These are phyloP conservation scores for Protodeltote pygarga DNA, from an alignment of 2,888 invertebrate genomes.

Conservation along the genomic window DNA sequence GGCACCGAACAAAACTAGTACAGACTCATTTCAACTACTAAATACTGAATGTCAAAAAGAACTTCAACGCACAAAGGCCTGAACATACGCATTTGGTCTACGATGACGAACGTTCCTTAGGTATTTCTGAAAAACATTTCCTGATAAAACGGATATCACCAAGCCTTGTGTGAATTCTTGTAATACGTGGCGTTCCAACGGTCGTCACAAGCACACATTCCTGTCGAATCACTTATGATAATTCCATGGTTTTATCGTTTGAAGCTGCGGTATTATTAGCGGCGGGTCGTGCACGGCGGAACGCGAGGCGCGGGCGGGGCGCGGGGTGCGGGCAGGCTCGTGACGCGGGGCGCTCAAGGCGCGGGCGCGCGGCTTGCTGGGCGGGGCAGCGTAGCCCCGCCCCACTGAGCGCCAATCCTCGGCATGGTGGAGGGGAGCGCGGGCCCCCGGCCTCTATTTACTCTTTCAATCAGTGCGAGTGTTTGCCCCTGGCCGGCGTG, in stretches of 20 bases:
- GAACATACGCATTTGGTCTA: too few species aligned
- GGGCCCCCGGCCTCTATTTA: conserved; percentile 85
- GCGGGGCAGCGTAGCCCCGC: conserved; percentile 68
- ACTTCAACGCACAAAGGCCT: too few species aligned
- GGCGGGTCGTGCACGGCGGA: conserved; percentile 46
- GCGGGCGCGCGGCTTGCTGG: conserved; percentile 50
- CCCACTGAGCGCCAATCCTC: conserved; percentile 74
- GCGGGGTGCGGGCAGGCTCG: conserved; percentile 45
- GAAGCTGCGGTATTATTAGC: conserved; percentile 82
- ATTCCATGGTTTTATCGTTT: conserved; percentile 85
- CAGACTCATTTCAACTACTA: too few species aligned
- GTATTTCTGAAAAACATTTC: conserved; percentile 41
- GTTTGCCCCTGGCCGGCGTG: conserved; percentile 86
- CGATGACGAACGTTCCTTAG: conserved; percentile 26
- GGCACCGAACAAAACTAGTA: too few species aligned
- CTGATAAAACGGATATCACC: conserved; percentile 38
- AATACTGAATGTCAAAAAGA: too few species aligned
- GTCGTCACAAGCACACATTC: conserved; percentile 78
- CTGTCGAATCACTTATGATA: conserved; percentile 83
- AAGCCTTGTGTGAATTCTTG: conserved; percentile 32
- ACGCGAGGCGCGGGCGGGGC: conserved; percentile 35
- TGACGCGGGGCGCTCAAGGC: conserved; percentile 44
- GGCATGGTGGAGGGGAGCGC: conserved; percentile 77
- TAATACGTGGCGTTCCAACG: conserved; percentile 33
- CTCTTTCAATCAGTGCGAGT: conserved; percentile 88